phyloP scores from a whole-genome alignment of 1,140 invertebrate genomes.

The Carcinoscorpius rotundicauda region DNA sequence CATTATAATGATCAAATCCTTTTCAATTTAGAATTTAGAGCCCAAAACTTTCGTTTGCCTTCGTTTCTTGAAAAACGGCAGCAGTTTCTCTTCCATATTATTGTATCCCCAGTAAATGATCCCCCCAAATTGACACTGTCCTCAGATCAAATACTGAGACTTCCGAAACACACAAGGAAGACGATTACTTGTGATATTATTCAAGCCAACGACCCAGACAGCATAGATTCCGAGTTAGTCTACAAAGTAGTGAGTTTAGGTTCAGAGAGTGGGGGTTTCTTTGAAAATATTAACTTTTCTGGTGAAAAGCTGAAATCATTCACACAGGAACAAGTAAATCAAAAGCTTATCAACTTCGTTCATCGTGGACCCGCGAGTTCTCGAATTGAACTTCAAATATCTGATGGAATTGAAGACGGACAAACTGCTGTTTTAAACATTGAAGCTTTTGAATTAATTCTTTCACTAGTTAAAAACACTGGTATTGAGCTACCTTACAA shows the following conservation, averaged over 20 bases:
- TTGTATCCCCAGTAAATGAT: too few relatives aligned
- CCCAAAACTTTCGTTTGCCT: conserved; percentile 35
- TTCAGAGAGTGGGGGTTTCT: conserved; percentile 34
- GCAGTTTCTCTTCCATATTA: too few relatives aligned
- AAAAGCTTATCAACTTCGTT: conserved; percentile 48
- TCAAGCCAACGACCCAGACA: conserved; percentile 69
- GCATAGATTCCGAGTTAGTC: conserved; percentile 36
- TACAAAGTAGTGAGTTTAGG: conserved; percentile 41
- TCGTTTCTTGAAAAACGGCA: too few relatives aligned
- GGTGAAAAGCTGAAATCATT: conserved; percentile 44
- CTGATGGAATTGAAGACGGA: conserved; percentile 66
- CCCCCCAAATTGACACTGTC: too few relatives aligned
- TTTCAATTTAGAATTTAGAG: conserved; percentile 63
- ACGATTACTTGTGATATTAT: conserved; percentile 59
- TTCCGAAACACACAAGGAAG: conserved; percentile 51
- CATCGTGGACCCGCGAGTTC: conserved; percentile 34
- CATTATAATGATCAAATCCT: conserved; percentile 65
- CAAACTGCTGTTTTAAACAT: conserved; percentile 35
- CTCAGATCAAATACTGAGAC: too few relatives aligned
- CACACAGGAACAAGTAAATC: conserved; percentile 53
- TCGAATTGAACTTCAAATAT: conserved; percentile 46
- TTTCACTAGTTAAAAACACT: conserved; percentile 67
- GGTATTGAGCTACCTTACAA: conserved; percentile 58
- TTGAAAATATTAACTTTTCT: conserved; percentile 43
- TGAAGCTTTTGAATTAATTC: conserved; percentile 58